phyloP scores from a whole-genome alignment of 2,888 invertebrate genomes.

The Nineta flava region DNA sequence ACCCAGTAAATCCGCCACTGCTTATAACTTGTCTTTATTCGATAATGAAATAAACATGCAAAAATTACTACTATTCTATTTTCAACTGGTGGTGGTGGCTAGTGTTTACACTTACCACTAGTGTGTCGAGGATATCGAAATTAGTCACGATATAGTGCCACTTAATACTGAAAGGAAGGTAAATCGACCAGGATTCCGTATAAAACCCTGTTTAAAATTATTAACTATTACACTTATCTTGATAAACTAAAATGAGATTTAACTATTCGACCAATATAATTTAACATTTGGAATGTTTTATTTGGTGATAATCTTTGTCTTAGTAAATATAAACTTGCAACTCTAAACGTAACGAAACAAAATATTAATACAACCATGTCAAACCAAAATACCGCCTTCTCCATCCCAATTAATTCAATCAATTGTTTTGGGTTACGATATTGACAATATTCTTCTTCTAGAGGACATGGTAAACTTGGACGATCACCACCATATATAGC shows the following conservation, averaged over 20 bases:
- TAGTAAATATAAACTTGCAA: constrained; percentile 53
- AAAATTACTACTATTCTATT: too few species aligned
- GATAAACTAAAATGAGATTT: constrained; percentile 33
- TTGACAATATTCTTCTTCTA: constrained; percentile 54
- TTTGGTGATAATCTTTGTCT: constrained; percentile 53
- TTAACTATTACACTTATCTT: not conserved
- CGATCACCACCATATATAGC: constrained; percentile 68
- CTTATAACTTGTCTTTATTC: too few species aligned
- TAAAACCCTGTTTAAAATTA: not conserved
- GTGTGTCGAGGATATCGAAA: too few species aligned
- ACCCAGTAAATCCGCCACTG: too few species aligned
- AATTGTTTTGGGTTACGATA: constrained; percentile 60
- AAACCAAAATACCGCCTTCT: constrained; percentile 47
- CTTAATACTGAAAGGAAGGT: too few species aligned
- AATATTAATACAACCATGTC: constrained; percentile 45
- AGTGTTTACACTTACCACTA: too few species aligned
- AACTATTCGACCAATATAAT: constrained; percentile 51
- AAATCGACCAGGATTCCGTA: too few species aligned
- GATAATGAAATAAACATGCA: too few species aligned
- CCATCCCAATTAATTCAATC: constrained; percentile 58
- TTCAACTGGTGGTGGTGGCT: too few species aligned
- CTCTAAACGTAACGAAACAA: constrained; percentile 46
- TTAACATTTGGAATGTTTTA: constrained; percentile 52
- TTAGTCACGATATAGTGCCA: too few species aligned
- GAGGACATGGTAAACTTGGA: constrained; percentile 56